Conservation (phyloP, 2,797 vertebrate species). For the Balearica regulorum region DNA sequence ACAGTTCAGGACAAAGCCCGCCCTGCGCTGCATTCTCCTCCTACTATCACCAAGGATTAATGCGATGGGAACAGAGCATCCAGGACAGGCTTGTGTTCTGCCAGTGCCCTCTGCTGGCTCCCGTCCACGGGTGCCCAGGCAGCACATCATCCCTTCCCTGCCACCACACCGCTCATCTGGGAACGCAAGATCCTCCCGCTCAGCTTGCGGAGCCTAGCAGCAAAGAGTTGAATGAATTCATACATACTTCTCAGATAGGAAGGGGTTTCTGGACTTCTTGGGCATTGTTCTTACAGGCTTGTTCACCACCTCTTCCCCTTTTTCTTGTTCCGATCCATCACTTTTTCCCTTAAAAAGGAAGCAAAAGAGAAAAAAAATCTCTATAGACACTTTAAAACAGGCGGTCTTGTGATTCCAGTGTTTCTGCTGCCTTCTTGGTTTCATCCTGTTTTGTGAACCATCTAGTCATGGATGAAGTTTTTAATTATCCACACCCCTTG, state of each 20-base stretch:
- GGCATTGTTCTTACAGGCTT: conserved; percentile 73
- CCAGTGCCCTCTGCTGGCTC: conserved; percentile 28
- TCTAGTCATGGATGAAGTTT: neutral
- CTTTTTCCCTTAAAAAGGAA: conserved; percentile 38
- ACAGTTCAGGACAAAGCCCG: neutral
- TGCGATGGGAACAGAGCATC: accelerated
- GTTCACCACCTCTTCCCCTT: conserved; percentile 11
- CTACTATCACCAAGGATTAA: neutral
- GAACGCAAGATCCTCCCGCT: accelerated
- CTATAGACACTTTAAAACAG: neutral
- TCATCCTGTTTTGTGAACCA: neutral
- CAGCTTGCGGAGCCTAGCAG: no score
- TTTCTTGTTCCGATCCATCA: conserved; percentile 31
- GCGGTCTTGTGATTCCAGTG: neutral
- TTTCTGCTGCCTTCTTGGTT: neutral
- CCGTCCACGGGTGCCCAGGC: neutral
- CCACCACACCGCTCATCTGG: accelerated
- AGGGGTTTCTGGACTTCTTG: conserved; percentile 83
- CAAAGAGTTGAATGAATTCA: neutral
- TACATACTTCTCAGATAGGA: conserved; percentile 89
- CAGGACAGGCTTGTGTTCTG: neutral
- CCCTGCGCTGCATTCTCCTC: neutral
- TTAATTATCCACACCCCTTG: neutral
- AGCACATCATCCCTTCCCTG: neutral
- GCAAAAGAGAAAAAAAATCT: neutral